Base-by-base conservation (phyloP, 2,113 vertebrate species). In the Platycercus adscitus region DNA sequence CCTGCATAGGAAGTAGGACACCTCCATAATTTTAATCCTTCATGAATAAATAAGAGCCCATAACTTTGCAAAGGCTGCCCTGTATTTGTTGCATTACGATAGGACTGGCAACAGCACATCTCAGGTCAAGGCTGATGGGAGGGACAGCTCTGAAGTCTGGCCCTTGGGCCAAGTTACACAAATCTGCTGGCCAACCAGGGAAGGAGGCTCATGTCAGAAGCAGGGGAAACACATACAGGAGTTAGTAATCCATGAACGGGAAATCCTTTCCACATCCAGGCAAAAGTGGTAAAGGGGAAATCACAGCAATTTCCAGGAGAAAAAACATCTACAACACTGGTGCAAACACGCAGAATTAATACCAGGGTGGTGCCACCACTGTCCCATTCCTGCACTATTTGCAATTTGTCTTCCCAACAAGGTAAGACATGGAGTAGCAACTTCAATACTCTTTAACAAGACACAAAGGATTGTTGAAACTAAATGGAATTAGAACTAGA, bases 71-170 rank as follows among this genome's bases (percentile, higher is more conserved):
- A 82, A 80, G 35, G 44, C 46, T 91, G n/a, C 65, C n/a, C 21
- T 0, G 0, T 19, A 17, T 39, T 65, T 69, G 7, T 39, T 43
- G 28, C 26, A 16, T 33, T n/a, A 31, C 10, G 24, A 52, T 71
- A 89, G 29, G 50, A 46, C 15, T 0, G 0, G 49, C 49, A 55
- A 55, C 44, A 28, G 46, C 80, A 64, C 63, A 39, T 50, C 25
- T 65, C 11, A 26, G 81, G 53, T 76, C 91, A 94, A 64, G 70
- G 70, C 70, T 68, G 39, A n/a, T 16, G 43, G 66, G 23, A 69
- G 35, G 41, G 31, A 37, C 2, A 0, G n/a, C n/a, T 70, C 60
- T 52, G 56, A 88, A 82, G 31, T 66, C 53, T 6, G 2, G 33
- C 35, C 41, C 55, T 37, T 28, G 26, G 33, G 23, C 26, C 47